Evolutionary conservation across 2,113 vertebrate genomes (phyloP).

Genomic region (Isurus oxyrinchus): DNA sequence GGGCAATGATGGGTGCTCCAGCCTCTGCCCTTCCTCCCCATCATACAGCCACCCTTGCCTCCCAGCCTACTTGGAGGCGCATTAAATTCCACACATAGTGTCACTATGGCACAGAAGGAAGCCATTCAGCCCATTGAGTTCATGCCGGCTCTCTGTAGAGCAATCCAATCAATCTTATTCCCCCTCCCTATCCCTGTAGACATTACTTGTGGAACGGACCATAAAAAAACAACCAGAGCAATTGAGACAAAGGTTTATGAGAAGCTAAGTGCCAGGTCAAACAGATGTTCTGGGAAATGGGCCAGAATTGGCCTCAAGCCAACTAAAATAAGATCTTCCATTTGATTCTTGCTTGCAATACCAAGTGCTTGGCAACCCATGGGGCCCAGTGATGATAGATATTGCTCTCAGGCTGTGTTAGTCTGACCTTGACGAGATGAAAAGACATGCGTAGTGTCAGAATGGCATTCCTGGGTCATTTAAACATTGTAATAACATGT

Average conservation of each 20-base stretch:
- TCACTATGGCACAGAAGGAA: too few species aligned
- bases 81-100: too few species aligned
- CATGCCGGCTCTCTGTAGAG: too few species aligned
- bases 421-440: neutral
- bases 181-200: too few species aligned
- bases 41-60: too few species aligned
- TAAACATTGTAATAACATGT: neutral
- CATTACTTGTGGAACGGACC: neutral
- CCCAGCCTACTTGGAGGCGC: too few species aligned
- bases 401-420: neutral
- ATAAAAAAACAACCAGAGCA: neutral
- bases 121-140: too few species aligned
- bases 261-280: neutral
- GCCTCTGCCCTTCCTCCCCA: too few species aligned
- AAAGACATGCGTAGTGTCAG: neutral
- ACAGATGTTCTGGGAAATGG: neutral
- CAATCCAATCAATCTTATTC: too few species aligned
- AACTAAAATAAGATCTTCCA: neutral
- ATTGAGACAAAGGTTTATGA: neutral
- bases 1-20: too few species aligned
- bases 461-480: neutral
- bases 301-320: neutral
- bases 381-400: neutral
- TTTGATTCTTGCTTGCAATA: neutral
- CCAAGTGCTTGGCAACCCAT: neutral